These are phyloP conservation scores for Spongilla lacustris DNA, from an alignment of 37 sponge, comb jelly and placozoan species.

Conservation along the genomic window DNA sequence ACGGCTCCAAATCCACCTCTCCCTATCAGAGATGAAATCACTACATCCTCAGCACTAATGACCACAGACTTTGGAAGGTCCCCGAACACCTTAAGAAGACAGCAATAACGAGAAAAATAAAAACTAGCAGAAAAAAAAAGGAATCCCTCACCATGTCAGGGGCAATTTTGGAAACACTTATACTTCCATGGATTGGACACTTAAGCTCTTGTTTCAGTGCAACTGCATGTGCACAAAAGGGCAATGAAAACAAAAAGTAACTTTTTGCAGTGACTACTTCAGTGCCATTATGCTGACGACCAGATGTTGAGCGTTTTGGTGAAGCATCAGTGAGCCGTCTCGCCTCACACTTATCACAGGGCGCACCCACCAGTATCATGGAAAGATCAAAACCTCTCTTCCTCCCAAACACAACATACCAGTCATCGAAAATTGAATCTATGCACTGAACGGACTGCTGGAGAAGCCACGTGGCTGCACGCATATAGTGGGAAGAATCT, in stretches of 20 bases:
- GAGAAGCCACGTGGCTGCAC: constrained; percentile 77
- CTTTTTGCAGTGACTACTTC: background rate
- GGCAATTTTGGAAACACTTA: constrained; percentile 48
- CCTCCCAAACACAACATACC: constrained; percentile 80
- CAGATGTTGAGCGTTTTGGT: background rate
- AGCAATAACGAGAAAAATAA: background rate
- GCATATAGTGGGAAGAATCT: background rate
- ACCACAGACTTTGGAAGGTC: constrained; percentile 48
- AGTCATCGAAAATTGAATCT: constrained; percentile 85
- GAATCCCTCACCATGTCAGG: constrained; percentile 76
- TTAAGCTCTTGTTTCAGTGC: background rate
- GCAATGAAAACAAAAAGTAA: constrained; percentile 53
- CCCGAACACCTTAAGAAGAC: constrained; percentile 39
- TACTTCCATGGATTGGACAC: constrained; percentile 65
- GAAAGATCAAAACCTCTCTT: constrained; percentile 27
- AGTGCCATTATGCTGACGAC: background rate
- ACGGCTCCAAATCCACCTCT: constrained; percentile 82
- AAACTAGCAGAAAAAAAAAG: background rate
- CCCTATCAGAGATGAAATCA: constrained; percentile 45
- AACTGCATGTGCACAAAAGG: constrained; percentile 18
- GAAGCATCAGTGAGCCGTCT: background rate
- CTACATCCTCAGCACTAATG: constrained; percentile 17
- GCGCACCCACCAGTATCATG: constrained; percentile 23
- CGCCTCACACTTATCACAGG: constrained; percentile 41
- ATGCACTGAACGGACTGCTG: constrained; percentile 58